These are phyloP conservation scores for Sus cebifrons DNA, from an alignment of 2,797 vertebrate genomes.

Conservation along the genomic window DNA sequence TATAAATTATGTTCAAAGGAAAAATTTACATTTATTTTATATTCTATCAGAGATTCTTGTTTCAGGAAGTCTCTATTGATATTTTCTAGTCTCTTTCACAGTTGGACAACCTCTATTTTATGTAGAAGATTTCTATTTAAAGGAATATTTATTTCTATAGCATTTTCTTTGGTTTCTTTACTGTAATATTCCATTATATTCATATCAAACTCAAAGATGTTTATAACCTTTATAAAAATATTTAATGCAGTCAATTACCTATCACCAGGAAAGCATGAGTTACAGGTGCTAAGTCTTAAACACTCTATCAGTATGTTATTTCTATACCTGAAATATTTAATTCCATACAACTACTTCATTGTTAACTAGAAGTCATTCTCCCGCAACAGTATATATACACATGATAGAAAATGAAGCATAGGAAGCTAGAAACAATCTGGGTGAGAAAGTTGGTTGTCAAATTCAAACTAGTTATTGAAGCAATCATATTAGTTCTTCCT, in stretches of 20 bases:
- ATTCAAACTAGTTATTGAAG: conserved; percentile 36
- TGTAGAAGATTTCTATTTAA: not conserved
- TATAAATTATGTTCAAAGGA: not conserved
- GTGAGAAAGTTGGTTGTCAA: not conserved
- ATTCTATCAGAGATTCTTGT: not conserved
- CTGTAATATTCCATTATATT: not conserved
- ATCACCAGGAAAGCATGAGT: not conserved
- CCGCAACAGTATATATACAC: not conserved
- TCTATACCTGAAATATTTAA: conserved; percentile 11
- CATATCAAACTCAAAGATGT: not conserved
- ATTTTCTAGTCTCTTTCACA: not conserved
- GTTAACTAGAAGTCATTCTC: not conserved
- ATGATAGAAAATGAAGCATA: not conserved
- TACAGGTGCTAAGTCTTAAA: conserved; percentile 1
- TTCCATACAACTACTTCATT: not conserved
- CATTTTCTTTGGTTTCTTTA: not conserved
- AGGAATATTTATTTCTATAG: not conserved
- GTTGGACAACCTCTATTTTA: not conserved
- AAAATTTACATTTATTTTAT: conserved; percentile 8
- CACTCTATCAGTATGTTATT: not conserved
- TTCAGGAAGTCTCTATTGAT: not conserved
- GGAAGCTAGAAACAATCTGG: not conserved
- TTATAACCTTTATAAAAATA: conserved; percentile 21
- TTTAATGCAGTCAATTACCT: not conserved
- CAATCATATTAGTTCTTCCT: not conserved